A percentile compares a stretch with the other conserved stretches of the same genome.
Evolutionary conservation across 2,888 invertebrate species (phyloP).

Genomic region (Aporophyla nigra): DNA sequence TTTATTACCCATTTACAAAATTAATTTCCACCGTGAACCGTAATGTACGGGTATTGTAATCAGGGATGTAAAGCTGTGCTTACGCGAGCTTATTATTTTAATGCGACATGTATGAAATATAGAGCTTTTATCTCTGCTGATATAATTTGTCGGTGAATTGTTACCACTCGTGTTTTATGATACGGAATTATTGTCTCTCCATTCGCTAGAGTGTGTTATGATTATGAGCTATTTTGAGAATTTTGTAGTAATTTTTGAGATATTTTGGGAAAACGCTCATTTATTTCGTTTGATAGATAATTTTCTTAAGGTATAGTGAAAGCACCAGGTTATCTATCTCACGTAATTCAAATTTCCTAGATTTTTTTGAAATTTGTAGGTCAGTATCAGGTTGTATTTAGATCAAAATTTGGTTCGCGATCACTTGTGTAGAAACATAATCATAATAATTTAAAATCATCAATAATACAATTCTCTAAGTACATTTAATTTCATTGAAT

Average conservation of each 20-base stretch:
- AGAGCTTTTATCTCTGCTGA: constrained; percentile 59
- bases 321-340: no score
- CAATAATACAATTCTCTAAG: no score
- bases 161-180: constrained; percentile 40
- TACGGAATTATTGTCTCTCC: constrained; percentile 44
- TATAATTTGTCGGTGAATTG: constrained; percentile 60
- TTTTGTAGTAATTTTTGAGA: neutral
- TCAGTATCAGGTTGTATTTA: no score
- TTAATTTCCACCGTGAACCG: constrained; percentile 61
- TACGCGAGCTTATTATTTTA: constrained; percentile 64
- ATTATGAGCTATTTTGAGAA: neutral
- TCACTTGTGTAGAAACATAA: no score
- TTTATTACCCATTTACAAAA: constrained; percentile 41
- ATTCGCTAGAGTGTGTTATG: constrained; percentile 18
- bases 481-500: no score
- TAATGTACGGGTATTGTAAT: constrained; percentile 62
- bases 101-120: constrained; percentile 66
- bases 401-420: no score
- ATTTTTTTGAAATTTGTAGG: no score
- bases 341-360: no score
- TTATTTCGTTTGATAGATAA: neutral
- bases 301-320: neutral
- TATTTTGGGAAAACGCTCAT: neutral
- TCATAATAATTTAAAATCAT: no score
- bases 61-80: constrained; percentile 57